Percentiles rank a stretch among this genome's conserved stretches.
phyloP scores from a whole-genome alignment of 2,888 invertebrate genomes.

The Agrotis puta region DNA sequence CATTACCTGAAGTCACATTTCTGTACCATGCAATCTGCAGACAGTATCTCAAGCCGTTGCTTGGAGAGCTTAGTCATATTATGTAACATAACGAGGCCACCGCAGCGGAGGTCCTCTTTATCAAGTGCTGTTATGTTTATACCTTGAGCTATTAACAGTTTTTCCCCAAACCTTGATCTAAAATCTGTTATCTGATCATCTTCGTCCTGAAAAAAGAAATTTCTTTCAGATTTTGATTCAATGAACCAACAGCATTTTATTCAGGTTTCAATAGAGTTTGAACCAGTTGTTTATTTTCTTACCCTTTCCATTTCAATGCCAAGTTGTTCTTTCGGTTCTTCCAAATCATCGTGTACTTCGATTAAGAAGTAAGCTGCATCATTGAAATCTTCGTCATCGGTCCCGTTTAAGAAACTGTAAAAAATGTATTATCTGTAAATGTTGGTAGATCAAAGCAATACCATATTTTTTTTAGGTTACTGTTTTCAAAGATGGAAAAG shows the following conservation, averaged over 20 bases:
- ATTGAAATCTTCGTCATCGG: constrained; percentile 85
- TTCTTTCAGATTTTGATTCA: no score
- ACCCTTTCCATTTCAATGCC: constrained; percentile 94
- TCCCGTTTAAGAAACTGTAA: constrained; percentile 78
- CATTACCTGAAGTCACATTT: constrained; percentile 93
- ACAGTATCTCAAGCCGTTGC: constrained; percentile 90
- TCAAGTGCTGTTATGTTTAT: constrained; percentile 94
- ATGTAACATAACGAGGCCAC: constrained; percentile 93
- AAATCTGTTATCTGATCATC: constrained; percentile 94
- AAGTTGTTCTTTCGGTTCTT: constrained; percentile 94
- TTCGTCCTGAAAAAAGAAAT: constrained; percentile 87
- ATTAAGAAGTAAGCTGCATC: constrained; percentile 92
- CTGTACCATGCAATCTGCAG: constrained; percentile 94
- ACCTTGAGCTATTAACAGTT: constrained; percentile 92
- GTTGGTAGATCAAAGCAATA: background rate
- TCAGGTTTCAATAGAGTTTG: background rate
- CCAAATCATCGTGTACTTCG: constrained; percentile 94
- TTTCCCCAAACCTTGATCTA: constrained; percentile 93
- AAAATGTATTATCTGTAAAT: background rate
- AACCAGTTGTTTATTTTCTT: constrained; percentile 53
- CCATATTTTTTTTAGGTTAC: no score
- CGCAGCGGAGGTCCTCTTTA: constrained; percentile 94
- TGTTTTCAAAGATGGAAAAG: background rate
- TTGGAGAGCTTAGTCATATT: constrained; percentile 92
- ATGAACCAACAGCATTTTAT: no score